phyloP scores from a whole-genome alignment of 2,888 invertebrate species.

The Dicycla oo region DNA sequence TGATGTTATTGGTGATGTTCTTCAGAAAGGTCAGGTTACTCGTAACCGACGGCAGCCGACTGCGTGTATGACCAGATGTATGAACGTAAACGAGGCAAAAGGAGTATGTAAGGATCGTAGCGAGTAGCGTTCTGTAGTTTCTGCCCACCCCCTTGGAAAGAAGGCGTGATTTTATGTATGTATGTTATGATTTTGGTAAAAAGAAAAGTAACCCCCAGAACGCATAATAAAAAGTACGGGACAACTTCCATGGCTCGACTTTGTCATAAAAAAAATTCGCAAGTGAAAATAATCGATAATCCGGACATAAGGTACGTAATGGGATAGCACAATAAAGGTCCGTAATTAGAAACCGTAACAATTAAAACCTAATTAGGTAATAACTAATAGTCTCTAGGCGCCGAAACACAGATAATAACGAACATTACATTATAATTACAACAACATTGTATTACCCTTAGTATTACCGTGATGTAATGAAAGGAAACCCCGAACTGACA shows the following conservation, averaged over 20 bases:
- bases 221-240: background rate
- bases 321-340: background rate
- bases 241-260: background rate
- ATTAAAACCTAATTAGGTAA: slow-evolving; percentile 9
- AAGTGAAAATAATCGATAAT: background rate
- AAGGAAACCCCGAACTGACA: slow-evolving; percentile 1
- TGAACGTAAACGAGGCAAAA: too few relatives aligned
- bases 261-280: background rate
- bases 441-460: background rate
- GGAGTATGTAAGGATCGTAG: too few relatives aligned
- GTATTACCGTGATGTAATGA: background rate
- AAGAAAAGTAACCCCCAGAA: background rate
- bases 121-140: too few relatives aligned
- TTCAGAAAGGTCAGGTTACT: too few relatives aligned
- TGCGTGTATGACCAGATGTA: too few relatives aligned
- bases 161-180: too few relatives aligned
- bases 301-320: background rate
- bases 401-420: too few relatives aligned
- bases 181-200: background rate
- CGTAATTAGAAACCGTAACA: slow-evolving; percentile 10
- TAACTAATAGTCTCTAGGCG: background rate
- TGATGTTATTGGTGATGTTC: too few relatives aligned
- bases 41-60: too few relatives aligned
- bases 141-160: too few relatives aligned
- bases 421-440: too few relatives aligned